Conservation (phyloP, 2,797 vertebrate species). For the Yasuhikotakia modesta region DNA sequence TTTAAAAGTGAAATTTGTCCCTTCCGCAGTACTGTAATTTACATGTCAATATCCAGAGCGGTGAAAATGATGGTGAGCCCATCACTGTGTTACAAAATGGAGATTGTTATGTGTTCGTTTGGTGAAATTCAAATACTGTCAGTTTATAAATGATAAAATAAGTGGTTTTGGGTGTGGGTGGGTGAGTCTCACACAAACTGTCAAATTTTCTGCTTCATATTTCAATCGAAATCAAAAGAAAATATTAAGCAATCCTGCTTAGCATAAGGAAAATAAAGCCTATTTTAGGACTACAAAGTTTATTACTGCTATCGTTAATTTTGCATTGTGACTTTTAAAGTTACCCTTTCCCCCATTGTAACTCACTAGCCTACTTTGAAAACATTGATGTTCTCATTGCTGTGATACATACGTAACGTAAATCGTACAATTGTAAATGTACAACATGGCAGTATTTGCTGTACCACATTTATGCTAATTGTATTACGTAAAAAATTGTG, state of each 20-base stretch:
- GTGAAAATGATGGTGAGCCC: slow-evolving; percentile 32
- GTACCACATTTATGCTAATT: neutral
- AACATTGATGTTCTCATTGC: neutral
- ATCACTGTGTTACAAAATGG: slow-evolving; percentile 56
- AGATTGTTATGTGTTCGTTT: slow-evolving; percentile 41
- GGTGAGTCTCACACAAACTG: slow-evolving; percentile 7
- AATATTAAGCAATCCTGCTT: neutral
- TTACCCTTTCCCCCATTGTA: neutral
- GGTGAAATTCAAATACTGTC: slow-evolving; percentile 34
- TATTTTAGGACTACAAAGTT: neutral
- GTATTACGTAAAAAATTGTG: slow-evolving; percentile 51
- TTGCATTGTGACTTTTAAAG: neutral
- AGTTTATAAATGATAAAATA: slow-evolving; percentile 13
- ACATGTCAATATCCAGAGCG: slow-evolving; percentile 41
- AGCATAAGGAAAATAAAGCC: neutral
- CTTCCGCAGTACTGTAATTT: slow-evolving; percentile 58
- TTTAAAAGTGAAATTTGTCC: slow-evolving; percentile 48
- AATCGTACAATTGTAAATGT: neutral
- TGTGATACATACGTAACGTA: neutral
- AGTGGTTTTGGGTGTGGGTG: slow-evolving; percentile 20
- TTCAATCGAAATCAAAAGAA: neutral
- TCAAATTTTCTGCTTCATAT: neutral
- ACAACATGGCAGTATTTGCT: neutral
- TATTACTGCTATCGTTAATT: neutral
- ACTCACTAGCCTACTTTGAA: slow-evolving; percentile 51